Conservation (phyloP, 2,797 vertebrate genomes). For the Anas acuta region DNA sequence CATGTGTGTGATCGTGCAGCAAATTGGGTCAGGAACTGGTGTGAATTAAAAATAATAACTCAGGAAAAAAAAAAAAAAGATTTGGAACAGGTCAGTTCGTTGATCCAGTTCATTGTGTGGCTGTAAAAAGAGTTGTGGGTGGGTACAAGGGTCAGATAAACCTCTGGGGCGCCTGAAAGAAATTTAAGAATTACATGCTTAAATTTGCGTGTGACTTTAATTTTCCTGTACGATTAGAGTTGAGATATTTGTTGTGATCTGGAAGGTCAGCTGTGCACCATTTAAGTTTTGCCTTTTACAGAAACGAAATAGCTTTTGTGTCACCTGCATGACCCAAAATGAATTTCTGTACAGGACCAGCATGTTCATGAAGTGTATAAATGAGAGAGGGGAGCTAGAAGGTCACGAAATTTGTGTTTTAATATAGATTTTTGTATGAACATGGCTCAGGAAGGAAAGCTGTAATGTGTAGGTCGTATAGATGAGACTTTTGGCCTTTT, state of each 20-base stretch:
- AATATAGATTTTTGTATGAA: conserved; percentile 17
- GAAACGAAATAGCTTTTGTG: conserved; percentile 30
- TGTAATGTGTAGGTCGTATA: not conserved
- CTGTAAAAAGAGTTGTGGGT: not conserved
- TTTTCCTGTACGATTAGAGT: not conserved
- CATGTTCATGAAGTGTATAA: not conserved
- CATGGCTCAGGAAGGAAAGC: not conserved
- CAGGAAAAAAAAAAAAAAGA: rapidly evolving
- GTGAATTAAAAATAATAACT: not conserved
- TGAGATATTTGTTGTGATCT: conserved; percentile 9
- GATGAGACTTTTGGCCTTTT: conserved; percentile 11
- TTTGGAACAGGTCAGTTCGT: not conserved
- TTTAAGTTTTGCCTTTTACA: not conserved
- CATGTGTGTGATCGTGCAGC: not conserved
- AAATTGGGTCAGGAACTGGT: not conserved
- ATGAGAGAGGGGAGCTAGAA: conserved; percentile 11
- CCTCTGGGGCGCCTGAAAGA: not conserved
- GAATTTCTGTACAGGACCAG: not conserved
- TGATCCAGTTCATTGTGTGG: not conserved
- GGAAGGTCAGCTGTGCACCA: not conserved
- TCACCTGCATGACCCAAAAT: not conserved
- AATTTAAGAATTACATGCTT: not conserved
- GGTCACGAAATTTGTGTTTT: conserved; percentile 31
- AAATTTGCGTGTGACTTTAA: not conserved
- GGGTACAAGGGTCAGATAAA: not conserved